Evolutionary conservation across 2,888 invertebrate genomes (phyloP).

Genomic region (Drosophila pseudotakahashii): DNA sequence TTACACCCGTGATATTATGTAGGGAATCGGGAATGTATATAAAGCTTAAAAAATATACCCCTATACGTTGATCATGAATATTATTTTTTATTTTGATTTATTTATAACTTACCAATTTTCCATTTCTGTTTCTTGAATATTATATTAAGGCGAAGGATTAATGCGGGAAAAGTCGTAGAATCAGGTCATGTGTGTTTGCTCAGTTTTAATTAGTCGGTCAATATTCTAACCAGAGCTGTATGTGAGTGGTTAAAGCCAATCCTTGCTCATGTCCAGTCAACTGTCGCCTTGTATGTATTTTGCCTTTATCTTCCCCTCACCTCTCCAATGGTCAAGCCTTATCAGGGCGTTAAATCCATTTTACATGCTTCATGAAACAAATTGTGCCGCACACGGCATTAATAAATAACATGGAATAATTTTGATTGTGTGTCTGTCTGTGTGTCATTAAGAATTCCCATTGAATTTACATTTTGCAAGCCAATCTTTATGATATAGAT

Average conservation of each 20-base stretch:
- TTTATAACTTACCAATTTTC: not conserved
- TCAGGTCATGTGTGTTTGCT: constrained; percentile 29
- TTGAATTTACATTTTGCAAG: constrained; percentile 55
- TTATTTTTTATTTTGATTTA: not conserved
- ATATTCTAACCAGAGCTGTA: constrained; percentile 51
- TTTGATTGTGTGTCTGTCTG: constrained; percentile 30
- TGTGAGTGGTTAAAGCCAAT: constrained; percentile 13
- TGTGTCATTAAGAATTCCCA: constrained; percentile 49
- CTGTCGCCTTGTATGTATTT: not conserved
- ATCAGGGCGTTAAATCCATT: constrained; percentile 63
- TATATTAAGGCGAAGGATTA: not conserved
- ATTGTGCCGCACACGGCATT: constrained; percentile 61
- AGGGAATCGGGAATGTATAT: too few relatives aligned
- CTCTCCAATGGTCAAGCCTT: constrained; percentile 21
- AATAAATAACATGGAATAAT: constrained; percentile 70
- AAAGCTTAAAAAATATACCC: too few relatives aligned
- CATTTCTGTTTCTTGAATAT: constrained; percentile 18
- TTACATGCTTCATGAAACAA: constrained; percentile 64
- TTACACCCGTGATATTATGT: not conserved
- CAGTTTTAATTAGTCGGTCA: constrained; percentile 67
- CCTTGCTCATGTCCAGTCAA: constrained; percentile 33
- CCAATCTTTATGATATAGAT: constrained; percentile 22
- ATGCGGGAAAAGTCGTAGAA: not conserved
- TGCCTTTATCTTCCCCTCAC: not conserved
- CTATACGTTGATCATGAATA: too few relatives aligned